These are phyloP conservation scores for Apodemus sylvaticus DNA, from an alignment of 2,113 vertebrate genomes.

Conservation along the genomic window DNA sequence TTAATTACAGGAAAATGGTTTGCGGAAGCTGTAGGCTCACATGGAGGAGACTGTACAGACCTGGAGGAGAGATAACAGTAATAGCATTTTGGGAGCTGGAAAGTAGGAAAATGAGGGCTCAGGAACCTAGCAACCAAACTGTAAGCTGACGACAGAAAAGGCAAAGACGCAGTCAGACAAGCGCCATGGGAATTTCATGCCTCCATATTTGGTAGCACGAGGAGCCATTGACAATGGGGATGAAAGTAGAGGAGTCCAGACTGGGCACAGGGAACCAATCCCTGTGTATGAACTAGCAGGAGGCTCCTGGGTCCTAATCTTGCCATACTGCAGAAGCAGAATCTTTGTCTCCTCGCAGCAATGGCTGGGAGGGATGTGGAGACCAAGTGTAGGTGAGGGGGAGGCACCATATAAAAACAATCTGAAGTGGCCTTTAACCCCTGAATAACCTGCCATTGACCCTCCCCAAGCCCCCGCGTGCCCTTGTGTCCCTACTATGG, in stretches of 20 bases:
- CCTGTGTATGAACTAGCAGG: background rate
- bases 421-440: background rate
- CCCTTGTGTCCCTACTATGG: background rate
- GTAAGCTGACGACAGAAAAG: background rate
- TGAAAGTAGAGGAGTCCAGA: background rate
- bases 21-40: background rate
- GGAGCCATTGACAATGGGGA: background rate
- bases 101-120: background rate
- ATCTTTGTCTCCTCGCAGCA: background rate
- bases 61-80: background rate
- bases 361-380: background rate
- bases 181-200: background rate
- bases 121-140: background rate
- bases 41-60: background rate
- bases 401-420: background rate
- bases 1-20: background rate
- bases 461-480: fast-evolving
- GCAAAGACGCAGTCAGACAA: background rate
- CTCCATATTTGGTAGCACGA: background rate
- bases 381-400: background rate
- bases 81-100: background rate
- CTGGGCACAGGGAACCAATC: background rate
- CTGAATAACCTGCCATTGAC: background rate
- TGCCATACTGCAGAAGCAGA: background rate
- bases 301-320: background rate